Conservation (phyloP, 2,797 vertebrate genomes). For the Xiphorhynchus erythropygius region DNA sequence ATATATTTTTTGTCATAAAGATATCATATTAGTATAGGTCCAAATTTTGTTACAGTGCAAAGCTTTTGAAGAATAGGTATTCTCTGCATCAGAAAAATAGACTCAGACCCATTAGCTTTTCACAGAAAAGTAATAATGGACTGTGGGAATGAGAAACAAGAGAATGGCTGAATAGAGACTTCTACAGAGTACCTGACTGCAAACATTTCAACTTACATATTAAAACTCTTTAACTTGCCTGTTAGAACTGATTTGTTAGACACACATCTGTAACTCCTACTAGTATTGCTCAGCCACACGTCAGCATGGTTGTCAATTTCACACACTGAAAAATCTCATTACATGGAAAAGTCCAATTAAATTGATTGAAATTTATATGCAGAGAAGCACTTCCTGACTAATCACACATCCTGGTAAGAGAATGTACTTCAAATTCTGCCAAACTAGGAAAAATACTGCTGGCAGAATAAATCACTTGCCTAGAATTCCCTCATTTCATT, state of each 20-base stretch:
- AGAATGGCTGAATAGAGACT: not conserved
- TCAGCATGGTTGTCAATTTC: not conserved
- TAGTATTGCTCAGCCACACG: not conserved
- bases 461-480: not conserved
- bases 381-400: not conserved
- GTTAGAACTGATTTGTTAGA: not conserved
- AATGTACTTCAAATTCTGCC: not conserved
- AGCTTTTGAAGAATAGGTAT: not conserved
- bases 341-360: not conserved
- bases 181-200: not conserved
- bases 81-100: not conserved
- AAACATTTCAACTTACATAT: not conserved
- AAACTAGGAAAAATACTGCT: not conserved
- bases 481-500: not conserved
- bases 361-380: not conserved
- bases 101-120: not conserved
- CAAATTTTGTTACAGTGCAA: not conserved
- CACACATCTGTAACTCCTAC: not conserved
- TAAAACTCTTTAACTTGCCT: not conserved
- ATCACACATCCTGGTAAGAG: fast-evolving
- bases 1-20: not conserved
- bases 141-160: not conserved
- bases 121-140: not conserved
- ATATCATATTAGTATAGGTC: not conserved
- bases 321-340: not conserved